Percentiles rank a stretch among this genome's conserved stretches.
These are phyloP conservation scores for Caenorhabditis briggsae DNA, from an alignment of 1,140 invertebrate species.

Conservation along the genomic window DNA sequence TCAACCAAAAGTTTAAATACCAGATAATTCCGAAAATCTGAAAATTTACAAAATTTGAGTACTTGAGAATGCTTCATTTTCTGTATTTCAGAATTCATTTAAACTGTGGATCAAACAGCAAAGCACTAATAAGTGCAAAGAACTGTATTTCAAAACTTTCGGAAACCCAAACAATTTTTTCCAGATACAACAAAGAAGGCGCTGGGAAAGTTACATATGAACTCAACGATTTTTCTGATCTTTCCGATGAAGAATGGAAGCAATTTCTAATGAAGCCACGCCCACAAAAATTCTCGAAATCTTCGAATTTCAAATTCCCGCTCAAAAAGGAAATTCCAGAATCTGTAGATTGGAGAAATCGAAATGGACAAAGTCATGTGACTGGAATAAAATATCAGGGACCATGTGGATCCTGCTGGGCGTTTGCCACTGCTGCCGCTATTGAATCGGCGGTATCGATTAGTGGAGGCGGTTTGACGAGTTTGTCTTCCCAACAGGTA, in stretches of 20 bases:
- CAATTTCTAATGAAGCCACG: not conserved
- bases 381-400: constrained; percentile 27
- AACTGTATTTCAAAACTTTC: no score
- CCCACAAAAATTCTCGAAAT: not conserved
- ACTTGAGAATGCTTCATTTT: not conserved
- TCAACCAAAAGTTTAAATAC: no score
- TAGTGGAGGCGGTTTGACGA: not conserved
- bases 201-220: constrained; percentile 13
- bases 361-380: not conserved
- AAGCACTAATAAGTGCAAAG: no score
- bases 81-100: no score
- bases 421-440: constrained; percentile 17
- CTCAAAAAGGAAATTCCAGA: not conserved
- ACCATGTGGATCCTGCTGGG: constrained; percentile 32
- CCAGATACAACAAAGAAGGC: constrained; percentile 14
- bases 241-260: constrained; percentile 21
- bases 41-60: no score
- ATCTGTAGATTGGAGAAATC: constrained; percentile 15
- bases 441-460: constrained; percentile 3
- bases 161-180: not conserved
- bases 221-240: constrained; percentile 6
- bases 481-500: constrained; percentile 25
- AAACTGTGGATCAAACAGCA: no score
- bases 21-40: no score
- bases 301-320: not conserved